Conservation (phyloP, 2,888 invertebrate species). For the Diarsia dahlii region DNA sequence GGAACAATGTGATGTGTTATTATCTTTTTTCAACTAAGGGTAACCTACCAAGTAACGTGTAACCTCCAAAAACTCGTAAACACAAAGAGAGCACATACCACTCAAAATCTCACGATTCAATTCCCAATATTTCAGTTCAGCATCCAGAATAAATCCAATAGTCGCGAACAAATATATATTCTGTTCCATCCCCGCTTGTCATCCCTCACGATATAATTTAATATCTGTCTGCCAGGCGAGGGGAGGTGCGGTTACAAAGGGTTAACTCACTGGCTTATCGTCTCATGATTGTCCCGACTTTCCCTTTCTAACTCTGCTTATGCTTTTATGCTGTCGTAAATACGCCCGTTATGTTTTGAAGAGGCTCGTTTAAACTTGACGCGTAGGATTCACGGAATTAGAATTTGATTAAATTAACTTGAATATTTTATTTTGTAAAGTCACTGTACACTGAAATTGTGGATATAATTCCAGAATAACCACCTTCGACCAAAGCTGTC, state of each 20-base stretch:
- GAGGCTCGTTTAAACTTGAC: constrained; percentile 16
- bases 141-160: constrained; percentile 54
- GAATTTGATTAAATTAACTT: not conserved
- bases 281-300: constrained; percentile 37
- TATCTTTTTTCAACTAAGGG: not conserved
- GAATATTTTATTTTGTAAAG: not conserved
- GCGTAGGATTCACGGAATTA: not conserved
- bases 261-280: constrained; percentile 52
- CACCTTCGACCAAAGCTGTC: not conserved
- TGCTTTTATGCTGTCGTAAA: constrained; percentile 31
- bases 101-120: constrained; percentile 10
- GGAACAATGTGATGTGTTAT: not conserved
- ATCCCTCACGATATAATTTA: constrained; percentile 59
- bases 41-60: not conserved
- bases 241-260: constrained; percentile 45
- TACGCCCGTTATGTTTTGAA: constrained; percentile 8
- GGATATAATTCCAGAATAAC: no score
- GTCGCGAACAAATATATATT: constrained; percentile 57
- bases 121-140: constrained; percentile 31
- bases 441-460: not conserved
- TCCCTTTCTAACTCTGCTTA: constrained; percentile 20
- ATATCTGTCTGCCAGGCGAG: constrained; percentile 48
- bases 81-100: constrained; percentile 4
- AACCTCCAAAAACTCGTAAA: not conserved
- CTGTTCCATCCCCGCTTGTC: constrained; percentile 53